Evolutionary conservation across 2,888 invertebrate species (phyloP), one percentile per base, ranked within the genome.

Genomic region (Sepiola atlantica): DNA sequence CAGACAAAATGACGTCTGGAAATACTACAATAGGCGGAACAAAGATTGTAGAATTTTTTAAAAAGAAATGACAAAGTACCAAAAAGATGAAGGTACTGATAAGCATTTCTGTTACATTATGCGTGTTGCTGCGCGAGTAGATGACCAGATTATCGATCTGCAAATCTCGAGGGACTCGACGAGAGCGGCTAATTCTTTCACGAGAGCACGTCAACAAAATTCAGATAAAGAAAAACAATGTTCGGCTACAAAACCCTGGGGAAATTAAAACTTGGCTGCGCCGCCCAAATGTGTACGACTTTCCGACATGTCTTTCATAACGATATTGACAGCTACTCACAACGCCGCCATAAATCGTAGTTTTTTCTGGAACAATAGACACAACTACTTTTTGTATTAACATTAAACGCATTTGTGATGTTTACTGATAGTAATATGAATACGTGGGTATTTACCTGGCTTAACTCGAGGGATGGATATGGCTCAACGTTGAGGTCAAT

Each of bases 171-270:
- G 77, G 14, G 77, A 77, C 14, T 77, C n/a, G 77, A 16, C n/a
- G n/a, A 77, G n/a, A n/a, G 77, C 77, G 77, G 77, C n/a, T 77
- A 77, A 77, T 77, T 77, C 77, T 77, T n/a, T 77, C n/a, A 18
- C 77, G n/a, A n/a, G n/a, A 77, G n/a, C 77, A 77, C 77, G 77
- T n/a, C 77, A 77, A 77, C 77, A n/a, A 77, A n/a, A 77, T 77
- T 77, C 77, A 77, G 77, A 77, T 77, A 77, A 77, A n/a, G 18
- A n/a, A 32, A 77, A 77, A 77, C 77, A 77, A 77, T 77, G 77
- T 77, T 77, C 16, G n/a, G 77, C 77, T 14, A 77, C n/a, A 32
- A 77, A 77, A 77, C 77, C 77, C 77, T n/a, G 77, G 77, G 77
- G 77, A 77, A 77, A 77, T 77, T 77, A n/a, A 77, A 77, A 77